phyloP scores from a whole-genome alignment of 2,888 invertebrate species.

The Ennomos fuscantarius region DNA sequence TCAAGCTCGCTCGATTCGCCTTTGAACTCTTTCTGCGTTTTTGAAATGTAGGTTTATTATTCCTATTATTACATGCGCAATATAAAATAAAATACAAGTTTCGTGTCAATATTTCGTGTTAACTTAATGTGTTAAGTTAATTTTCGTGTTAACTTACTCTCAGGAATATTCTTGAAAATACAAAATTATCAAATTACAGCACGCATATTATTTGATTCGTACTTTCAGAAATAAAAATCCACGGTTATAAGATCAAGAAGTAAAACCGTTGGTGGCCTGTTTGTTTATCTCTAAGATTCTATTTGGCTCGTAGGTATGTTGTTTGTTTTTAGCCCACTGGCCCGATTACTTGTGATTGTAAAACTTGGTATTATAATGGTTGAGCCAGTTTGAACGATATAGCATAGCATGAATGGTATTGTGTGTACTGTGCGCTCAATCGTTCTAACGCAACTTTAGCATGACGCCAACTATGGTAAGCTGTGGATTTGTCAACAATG shows the following conservation, averaged over 20 bases:
- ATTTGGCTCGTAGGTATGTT: slow-evolving; percentile 21
- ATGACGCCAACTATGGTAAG: slow-evolving; percentile 13
- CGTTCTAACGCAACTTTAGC: slow-evolving; percentile 23
- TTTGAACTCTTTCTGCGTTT: slow-evolving; percentile 4
- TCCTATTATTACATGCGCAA: slow-evolving; percentile 11
- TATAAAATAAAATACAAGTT: slow-evolving; percentile 14
- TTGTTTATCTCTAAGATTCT: slow-evolving; percentile 21
- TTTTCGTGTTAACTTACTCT: neutral
- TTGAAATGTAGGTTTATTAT: slow-evolving; percentile 14
- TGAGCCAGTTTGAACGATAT: slow-evolving; percentile 18
- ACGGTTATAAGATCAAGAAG: slow-evolving; percentile 7
- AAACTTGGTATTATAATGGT: slow-evolving; percentile 19
- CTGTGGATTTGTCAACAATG: neutral
- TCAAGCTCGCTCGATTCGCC: no score
- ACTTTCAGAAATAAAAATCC: slow-evolving; percentile 4
- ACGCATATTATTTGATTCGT: slow-evolving; percentile 8
- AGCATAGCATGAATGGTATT: slow-evolving; percentile 7
- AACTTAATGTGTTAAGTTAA: no score
- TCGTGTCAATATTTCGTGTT: no score
- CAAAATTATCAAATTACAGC: neutral
- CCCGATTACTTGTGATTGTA: slow-evolving; percentile 21
- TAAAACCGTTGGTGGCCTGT: slow-evolving; percentile 15
- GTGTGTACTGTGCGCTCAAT: slow-evolving; percentile 7
- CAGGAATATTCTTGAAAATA: slow-evolving; percentile 4
- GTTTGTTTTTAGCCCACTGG: slow-evolving; percentile 25